Percentiles rank a stretch among this genome's conserved stretches.
These are phyloP conservation scores for Atrina japonica DNA, from an alignment of 2,888 invertebrate species.

Conservation along the genomic window DNA sequence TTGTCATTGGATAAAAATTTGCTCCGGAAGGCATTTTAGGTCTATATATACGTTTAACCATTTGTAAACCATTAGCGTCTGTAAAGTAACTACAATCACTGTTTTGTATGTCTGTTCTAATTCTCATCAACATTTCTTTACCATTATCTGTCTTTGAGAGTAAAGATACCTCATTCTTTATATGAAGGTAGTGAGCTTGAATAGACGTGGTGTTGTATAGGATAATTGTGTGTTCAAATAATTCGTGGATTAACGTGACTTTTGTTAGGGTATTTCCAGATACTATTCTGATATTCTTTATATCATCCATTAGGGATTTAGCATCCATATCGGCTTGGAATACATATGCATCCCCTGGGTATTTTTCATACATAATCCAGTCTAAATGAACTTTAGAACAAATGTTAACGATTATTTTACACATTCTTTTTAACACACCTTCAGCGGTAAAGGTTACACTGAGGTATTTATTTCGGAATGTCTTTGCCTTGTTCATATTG, in stretches of 20 bases:
- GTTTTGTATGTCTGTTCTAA: conserved; percentile 89
- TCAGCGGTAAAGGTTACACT: conserved; percentile 2
- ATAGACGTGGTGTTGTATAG: conserved; percentile 78
- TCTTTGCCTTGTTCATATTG: too few relatives aligned
- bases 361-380: not conserved
- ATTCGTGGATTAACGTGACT: conserved; percentile 85
- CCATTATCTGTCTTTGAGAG: conserved; percentile 85
- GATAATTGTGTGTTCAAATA: conserved; percentile 12
- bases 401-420: conserved; percentile 4
- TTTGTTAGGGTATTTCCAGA: not conserved
- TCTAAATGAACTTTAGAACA: not conserved
- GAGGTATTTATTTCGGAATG: conserved; percentile 11
- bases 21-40: conserved; percentile 94
- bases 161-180: conserved; percentile 84
- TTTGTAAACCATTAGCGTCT: conserved; percentile 94
- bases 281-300: not conserved
- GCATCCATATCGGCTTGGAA: not conserved
- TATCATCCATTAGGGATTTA: too few relatives aligned
- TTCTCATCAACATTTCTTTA: conserved; percentile 93
- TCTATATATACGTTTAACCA: conserved; percentile 90
- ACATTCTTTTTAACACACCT: conserved; percentile 20
- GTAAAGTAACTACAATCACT: conserved; percentile 88
- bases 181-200: conserved; percentile 85
- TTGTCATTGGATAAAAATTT: conserved; percentile 96
- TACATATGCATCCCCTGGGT: conserved; percentile 13